Base-by-base conservation (phyloP, 2,888 invertebrate genomes). In the Drosophila anomalata region DNA sequence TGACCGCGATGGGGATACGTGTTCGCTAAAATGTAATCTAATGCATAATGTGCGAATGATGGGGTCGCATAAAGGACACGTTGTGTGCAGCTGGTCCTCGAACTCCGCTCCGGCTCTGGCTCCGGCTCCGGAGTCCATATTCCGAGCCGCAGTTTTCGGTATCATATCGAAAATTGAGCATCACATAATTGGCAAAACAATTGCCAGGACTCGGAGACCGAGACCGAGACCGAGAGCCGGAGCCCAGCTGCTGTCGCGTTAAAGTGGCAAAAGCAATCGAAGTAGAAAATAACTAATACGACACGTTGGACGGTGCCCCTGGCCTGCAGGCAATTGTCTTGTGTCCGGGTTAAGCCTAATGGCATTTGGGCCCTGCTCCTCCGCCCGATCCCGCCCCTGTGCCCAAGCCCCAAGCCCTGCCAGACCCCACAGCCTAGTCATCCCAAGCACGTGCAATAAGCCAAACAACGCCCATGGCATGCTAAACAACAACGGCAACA, bases 231-330 rank as follows among this genome's bases (percentile, higher is more conserved):
- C 22, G 22, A 24, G 22, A 24, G 79, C 69, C 83, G 53, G 22
- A 59, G 57, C 29, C 42, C 26, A n/a, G 41, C 56, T 69, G 70
- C 79, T 86, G 87, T 88, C 78, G 87, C 81, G 81, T 73, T 84
- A 88, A 83, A 88, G 89, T 88, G 82, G 89, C 89, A 83, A 87
- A 88, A 87, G 89, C 87, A 83, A 83, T 83, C 88, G 89, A 85
- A 87, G 88, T 85, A 87, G 87, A 83, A 82, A 83, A 83, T 83
- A 83, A 83, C 82, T 83, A 83, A 88, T 83, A 83, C 82, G 88
- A 87, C 82, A 83, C 82, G 82, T 83, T 83, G 89, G 89, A 76
- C 85, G 62, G 31, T 57, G 61, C 85, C 65, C 88, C 82, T 53
- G 56, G 71, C 62, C 73, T 62, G 73, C 76, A 73, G 73, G 73